Percentiles rank a stretch among this genome's conserved stretches.
Conservation (phyloP, 2,113 vertebrate genomes). For the Ceuthmochares aereus region DNA sequence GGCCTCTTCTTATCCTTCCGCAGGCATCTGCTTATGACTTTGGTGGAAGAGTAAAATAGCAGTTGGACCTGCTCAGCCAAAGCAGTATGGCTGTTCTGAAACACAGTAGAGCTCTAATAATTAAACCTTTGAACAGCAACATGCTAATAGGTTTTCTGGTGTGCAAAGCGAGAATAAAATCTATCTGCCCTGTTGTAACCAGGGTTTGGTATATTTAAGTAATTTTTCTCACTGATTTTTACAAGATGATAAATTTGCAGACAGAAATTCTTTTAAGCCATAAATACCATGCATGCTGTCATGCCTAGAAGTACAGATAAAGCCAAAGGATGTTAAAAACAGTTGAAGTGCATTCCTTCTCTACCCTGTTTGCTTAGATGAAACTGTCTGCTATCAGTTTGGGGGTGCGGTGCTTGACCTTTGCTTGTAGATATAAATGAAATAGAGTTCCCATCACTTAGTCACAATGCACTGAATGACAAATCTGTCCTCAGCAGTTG, state of each 20-base stretch:
- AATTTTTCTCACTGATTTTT: conserved; percentile 59
- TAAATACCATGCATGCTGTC: conserved; percentile 76
- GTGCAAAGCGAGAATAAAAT: conserved; percentile 39
- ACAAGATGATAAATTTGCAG: conserved; percentile 70
- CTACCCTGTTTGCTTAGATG: conserved; percentile 51
- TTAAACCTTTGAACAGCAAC: conserved; percentile 30
- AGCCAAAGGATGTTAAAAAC: conserved; percentile 62
- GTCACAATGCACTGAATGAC: conserved; percentile 37
- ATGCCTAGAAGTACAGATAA: conserved; percentile 69
- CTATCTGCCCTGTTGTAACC: conserved; percentile 13
- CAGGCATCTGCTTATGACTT: background rate
- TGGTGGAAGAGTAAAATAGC: background rate
- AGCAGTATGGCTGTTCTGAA: background rate
- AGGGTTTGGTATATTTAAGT: conserved; percentile 60
- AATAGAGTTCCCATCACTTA: background rate
- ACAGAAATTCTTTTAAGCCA: conserved; percentile 74
- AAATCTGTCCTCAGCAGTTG: conserved; percentile 61
- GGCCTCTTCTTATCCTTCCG: background rate
- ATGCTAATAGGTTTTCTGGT: background rate
- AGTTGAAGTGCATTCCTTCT: conserved; percentile 68
- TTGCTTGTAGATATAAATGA: conserved; percentile 21
- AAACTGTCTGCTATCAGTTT: conserved; percentile 21
- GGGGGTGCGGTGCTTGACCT: conserved; percentile 16
- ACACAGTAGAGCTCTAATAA: conserved; percentile 30
- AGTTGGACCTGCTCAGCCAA: background rate